phyloP scores from a whole-genome alignment of 2,797 vertebrate genomes.

The Pipistrellus nathusii region DNA sequence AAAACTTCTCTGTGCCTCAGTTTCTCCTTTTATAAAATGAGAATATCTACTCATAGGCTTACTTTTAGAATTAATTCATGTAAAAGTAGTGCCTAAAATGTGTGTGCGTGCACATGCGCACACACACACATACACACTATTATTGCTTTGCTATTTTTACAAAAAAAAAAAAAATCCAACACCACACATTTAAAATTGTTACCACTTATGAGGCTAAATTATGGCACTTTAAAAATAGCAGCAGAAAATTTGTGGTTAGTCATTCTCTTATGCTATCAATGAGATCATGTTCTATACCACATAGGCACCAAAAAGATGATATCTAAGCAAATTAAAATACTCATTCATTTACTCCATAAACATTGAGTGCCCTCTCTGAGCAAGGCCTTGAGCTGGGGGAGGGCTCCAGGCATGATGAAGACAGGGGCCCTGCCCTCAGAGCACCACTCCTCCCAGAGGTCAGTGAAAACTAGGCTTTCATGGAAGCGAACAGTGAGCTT shows the following conservation, averaged over 20 bases:
- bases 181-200: slow-evolving; percentile 39
- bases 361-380: not conserved
- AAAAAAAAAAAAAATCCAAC: not conserved
- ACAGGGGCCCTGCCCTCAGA: not conserved
- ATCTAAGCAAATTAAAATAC: not conserved
- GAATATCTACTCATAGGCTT: not conserved
- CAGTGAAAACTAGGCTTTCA: not conserved
- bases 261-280: slow-evolving; percentile 31
- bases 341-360: not conserved
- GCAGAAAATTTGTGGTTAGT: slow-evolving; percentile 4
- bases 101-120: no score
- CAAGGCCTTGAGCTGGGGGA: not conserved
- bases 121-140: not conserved
- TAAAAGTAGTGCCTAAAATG: slow-evolving; percentile 27
- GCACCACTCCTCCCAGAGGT: not conserved
- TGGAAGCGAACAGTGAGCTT: not conserved
- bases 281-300: not conserved
- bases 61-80: slow-evolving; percentile 15
- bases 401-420: not conserved
- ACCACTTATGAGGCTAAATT: not conserved
- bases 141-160: not conserved
- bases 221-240: not conserved
- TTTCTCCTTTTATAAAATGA: not conserved
- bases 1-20: not conserved
- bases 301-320: not conserved